Conservation (phyloP, 2,888 invertebrate genomes). For the Salticus scenicus region DNA sequence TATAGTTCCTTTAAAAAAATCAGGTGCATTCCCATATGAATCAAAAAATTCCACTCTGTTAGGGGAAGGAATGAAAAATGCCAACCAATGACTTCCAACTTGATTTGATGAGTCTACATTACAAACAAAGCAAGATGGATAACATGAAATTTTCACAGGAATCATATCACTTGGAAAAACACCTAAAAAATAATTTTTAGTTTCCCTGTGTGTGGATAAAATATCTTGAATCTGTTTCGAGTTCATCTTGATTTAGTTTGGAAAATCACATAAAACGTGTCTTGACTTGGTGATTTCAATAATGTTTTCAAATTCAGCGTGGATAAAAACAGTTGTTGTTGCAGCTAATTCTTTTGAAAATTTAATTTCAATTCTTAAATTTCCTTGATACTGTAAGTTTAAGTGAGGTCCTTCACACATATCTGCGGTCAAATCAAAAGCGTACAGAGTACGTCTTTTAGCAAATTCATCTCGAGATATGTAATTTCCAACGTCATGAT, state of each 20-base stretch:
- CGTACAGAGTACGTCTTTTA: too few relatives aligned
- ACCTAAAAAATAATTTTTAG: neutral
- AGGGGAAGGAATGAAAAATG: neutral
- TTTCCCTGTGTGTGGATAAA: neutral
- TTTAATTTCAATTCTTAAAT: neutral
- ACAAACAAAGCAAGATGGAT: neutral
- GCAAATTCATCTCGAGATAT: too few relatives aligned
- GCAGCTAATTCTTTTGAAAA: neutral
- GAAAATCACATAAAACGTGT: too few relatives aligned
- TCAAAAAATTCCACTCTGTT: neutral
- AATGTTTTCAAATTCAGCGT: constrained; percentile 27
- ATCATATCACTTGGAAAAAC: constrained; percentile 1
- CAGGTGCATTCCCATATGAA: neutral
- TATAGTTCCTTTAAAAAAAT: neutral
- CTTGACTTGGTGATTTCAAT: too few relatives aligned
- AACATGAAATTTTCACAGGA: neutral
- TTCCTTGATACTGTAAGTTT: too few relatives aligned
- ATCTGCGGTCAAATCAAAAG: too few relatives aligned
- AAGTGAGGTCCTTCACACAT: too few relatives aligned
- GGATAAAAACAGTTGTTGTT: neutral
- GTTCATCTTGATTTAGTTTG: constrained; percentile 3
- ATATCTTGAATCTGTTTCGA: neutral
- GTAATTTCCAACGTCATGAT: too few relatives aligned
- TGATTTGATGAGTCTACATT: constrained; percentile 3
- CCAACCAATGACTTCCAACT: constrained; percentile 9